Conservation (phyloP, 2,888 invertebrate species). For the Dermolepida albohirtum region DNA sequence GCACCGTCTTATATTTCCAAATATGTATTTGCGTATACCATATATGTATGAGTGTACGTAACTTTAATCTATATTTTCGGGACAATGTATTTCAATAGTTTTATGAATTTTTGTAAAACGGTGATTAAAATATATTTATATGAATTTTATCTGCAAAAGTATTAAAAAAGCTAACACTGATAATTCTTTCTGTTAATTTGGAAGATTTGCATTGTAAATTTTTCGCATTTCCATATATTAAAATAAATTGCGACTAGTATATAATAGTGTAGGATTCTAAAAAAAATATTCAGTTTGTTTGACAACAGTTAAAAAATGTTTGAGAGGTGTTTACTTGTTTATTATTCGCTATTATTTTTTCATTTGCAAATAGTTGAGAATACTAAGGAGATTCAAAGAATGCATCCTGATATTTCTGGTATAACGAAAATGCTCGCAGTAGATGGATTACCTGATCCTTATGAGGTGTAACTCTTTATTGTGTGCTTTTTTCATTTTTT, state of each 20-base stretch:
- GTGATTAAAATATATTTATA: not conserved
- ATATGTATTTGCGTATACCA: too few relatives aligned
- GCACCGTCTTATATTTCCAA: too few relatives aligned
- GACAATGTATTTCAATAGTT: not conserved
- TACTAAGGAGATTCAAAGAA: constrained; percentile 10
- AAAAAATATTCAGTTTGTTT: constrained; percentile 12
- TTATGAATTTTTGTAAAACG: not conserved
- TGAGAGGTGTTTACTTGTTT: not conserved
- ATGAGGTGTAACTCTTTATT: constrained; percentile 31
- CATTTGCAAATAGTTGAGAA: not conserved
- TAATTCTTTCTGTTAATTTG: constrained; percentile 20
- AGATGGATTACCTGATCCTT: constrained; percentile 38
- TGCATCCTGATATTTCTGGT: constrained; percentile 14
- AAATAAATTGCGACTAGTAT: constrained; percentile 11
- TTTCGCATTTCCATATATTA: constrained; percentile 26
- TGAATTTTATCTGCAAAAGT: constrained; percentile 25
- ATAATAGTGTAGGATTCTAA: constrained; percentile 7
- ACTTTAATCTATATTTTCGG: too few relatives aligned
- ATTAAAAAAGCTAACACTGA: constrained; percentile 28
- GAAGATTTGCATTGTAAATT: constrained; percentile 28
- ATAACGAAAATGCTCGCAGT: constrained; percentile 22
- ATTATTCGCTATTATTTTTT: not conserved
- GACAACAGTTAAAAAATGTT: constrained; percentile 11
- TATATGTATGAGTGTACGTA: too few relatives aligned
- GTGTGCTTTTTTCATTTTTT: not conserved